phyloP scores from a whole-genome alignment of 2,797 vertebrate species.

The Bryconaethiops microstoma region DNA sequence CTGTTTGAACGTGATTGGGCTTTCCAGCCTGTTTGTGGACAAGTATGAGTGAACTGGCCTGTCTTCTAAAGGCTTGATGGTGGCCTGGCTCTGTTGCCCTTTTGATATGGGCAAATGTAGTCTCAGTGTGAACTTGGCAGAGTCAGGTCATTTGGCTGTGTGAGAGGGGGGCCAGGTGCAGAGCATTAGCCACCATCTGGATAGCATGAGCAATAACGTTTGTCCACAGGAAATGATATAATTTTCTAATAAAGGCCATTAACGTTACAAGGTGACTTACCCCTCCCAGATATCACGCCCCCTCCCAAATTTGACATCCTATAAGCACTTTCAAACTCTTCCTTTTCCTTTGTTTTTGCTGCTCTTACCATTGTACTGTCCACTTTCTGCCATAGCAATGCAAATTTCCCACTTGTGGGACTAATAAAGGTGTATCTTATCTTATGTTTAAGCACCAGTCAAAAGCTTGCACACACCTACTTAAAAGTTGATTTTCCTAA shows the following conservation, averaged over 20 bases:
- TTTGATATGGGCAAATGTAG: slow-evolving; percentile 17
- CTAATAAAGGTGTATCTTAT: too few relatives aligned
- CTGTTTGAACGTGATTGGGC: background rate
- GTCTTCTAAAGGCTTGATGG: background rate
- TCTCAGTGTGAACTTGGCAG: slow-evolving; percentile 23
- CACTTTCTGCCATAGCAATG: too few relatives aligned
- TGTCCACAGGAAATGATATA: slow-evolving; percentile 33
- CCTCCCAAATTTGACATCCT: slow-evolving; percentile 29
- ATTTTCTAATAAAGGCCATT: slow-evolving; percentile 43
- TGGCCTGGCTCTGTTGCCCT: slow-evolving; percentile 21
- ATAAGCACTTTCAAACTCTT: slow-evolving; percentile 9
- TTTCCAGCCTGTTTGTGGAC: slow-evolving; percentile 3
- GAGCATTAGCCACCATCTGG: slow-evolving; percentile 38
- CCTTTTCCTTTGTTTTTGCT: background rate
- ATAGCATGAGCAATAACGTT: slow-evolving; percentile 24
- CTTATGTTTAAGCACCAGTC: too few relatives aligned
- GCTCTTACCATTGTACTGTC: background rate
- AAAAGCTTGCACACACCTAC: too few relatives aligned
- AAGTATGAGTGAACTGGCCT: background rate
- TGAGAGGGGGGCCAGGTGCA: slow-evolving; percentile 11
- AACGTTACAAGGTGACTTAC: slow-evolving; percentile 30
- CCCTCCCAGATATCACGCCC: slow-evolving; percentile 4
- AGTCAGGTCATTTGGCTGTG: slow-evolving; percentile 20
- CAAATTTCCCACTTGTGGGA: too few relatives aligned
- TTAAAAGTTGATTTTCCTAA: too few relatives aligned